Evolutionary conservation across 2,888 invertebrate species (phyloP), one percentile per base, ranked within the genome.

Genomic region (Himalopsyche anomala): DNA sequence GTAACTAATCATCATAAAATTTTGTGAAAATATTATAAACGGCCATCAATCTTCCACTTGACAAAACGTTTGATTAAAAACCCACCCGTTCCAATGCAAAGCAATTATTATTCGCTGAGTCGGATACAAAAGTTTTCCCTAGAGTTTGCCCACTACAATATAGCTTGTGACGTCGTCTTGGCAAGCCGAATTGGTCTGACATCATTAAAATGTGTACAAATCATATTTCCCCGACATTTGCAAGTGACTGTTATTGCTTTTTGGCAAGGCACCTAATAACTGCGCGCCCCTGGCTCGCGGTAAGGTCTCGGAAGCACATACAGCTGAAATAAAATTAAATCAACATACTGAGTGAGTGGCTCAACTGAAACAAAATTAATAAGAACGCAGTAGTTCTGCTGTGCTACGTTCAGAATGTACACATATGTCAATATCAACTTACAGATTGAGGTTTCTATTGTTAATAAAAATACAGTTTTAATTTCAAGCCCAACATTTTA

Each of bases 181-280:
- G 81, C 81, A 51, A 54, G 81, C 74, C 82, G 40, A 62, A 62
- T 40, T 56, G 69, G 82, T 74, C 74, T 81, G 87, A 85, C 86
- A 86, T 86, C 86, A 87, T 87, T 87, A 87, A 87, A 87, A 87
- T 83, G 83, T 83, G 84, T 83, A 85, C 87, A 87, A 87, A 87
- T 87, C 87, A 87, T 87, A 87, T 87, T 85, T 82, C 45, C 69
- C 83, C 87, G 83, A 82, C 86, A 86, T 86, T 87, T 87, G 87
- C 87, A 84, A 87, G 84, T 87, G 87, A 87, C 87, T 87, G 86
- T 85, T 87, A 87, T 87, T 87, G 86, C 87, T 85, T 86, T 86
- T 85, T 85, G 84, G 85, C 85, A 84, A 80, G 85, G 85, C 55
- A 38, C 74, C 74, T 74, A 81, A 81, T 81, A 81, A 81, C 81